Evolutionary conservation across 2,113 vertebrate genomes (phyloP).

Genomic region (Leptodactylus fuscus): DNA sequence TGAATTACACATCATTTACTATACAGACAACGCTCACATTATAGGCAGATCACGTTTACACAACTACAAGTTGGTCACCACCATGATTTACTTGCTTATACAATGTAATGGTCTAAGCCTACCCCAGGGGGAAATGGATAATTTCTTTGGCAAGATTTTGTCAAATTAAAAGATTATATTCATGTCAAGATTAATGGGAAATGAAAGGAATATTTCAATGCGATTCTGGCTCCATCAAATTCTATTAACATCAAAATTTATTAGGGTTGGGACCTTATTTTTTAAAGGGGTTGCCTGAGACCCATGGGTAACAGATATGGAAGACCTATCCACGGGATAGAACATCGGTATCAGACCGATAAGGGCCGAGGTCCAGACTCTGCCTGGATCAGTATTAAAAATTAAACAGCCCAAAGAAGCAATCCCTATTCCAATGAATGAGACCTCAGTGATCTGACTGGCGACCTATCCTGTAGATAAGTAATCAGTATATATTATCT

Average conservation of each 20-base stretch:
- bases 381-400: no score
- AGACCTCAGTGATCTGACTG: no score
- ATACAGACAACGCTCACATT: conserved; percentile 14
- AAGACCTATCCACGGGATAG: no score
- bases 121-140: neutral
- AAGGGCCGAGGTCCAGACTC: no score
- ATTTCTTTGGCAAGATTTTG: neutral
- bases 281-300: neutral
- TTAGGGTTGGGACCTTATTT: neutral
- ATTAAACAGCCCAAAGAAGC: no score
- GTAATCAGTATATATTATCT: no score
- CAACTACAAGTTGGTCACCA: neutral
- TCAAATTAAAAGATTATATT: neutral
- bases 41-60: neutral
- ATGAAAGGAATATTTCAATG: neutral
- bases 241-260: neutral
- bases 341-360: no score
- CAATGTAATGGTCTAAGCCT: neutral
- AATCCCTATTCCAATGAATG: no score
- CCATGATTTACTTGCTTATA: neutral
- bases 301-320: no score
- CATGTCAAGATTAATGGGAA: neutral
- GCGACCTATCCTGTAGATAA: no score
- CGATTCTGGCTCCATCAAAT: neutral
- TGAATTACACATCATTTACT: conserved; percentile 29